Percentiles rank a stretch among this genome's conserved stretches.
phyloP scores from a whole-genome alignment of 2,888 invertebrate genomes.

The Ceraclea dissimilis region DNA sequence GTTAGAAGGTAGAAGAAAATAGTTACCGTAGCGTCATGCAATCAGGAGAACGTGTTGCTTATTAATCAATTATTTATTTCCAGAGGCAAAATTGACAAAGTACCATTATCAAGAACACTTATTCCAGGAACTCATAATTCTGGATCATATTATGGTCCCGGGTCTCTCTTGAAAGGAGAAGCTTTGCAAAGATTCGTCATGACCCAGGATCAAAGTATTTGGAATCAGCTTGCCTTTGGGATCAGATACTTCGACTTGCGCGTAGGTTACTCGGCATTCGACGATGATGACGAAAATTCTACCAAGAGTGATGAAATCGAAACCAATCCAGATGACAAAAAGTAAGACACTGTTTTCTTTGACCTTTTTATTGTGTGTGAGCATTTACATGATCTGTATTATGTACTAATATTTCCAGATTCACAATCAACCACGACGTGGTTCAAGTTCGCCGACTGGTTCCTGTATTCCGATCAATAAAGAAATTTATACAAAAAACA shows the following conservation, averaged over 20 bases:
- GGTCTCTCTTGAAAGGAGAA: slow-evolving; percentile 41
- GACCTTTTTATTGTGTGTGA: too few species aligned
- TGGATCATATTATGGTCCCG: slow-evolving; percentile 44
- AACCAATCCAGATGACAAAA: not conserved
- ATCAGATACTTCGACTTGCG: slow-evolving; percentile 76
- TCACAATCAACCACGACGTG: slow-evolving; percentile 68
- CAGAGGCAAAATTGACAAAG: slow-evolving; percentile 37
- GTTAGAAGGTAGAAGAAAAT: too few species aligned
- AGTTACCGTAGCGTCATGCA: too few species aligned
- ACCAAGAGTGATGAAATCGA: not conserved
- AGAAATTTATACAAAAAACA: slow-evolving; percentile 58
- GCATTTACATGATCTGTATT: too few species aligned
- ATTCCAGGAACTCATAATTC: slow-evolving; percentile 49
- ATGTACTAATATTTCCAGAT: too few species aligned
- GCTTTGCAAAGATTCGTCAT: slow-evolving; percentile 41
- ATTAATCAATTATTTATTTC: too few species aligned
- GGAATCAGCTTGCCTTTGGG: slow-evolving; percentile 77
- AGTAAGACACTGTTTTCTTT: not conserved
- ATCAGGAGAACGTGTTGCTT: too few species aligned
- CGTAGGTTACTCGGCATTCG: slow-evolving; percentile 51
- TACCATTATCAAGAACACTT: slow-evolving; percentile 45
- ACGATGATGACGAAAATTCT: not conserved
- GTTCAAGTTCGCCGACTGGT: slow-evolving; percentile 60
- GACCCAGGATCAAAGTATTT: slow-evolving; percentile 70
- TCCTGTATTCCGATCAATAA: slow-evolving; percentile 60